These are phyloP conservation scores for Drosophila neonasuta DNA, from an alignment of 2,888 invertebrate genomes.

Conservation along the genomic window DNA sequence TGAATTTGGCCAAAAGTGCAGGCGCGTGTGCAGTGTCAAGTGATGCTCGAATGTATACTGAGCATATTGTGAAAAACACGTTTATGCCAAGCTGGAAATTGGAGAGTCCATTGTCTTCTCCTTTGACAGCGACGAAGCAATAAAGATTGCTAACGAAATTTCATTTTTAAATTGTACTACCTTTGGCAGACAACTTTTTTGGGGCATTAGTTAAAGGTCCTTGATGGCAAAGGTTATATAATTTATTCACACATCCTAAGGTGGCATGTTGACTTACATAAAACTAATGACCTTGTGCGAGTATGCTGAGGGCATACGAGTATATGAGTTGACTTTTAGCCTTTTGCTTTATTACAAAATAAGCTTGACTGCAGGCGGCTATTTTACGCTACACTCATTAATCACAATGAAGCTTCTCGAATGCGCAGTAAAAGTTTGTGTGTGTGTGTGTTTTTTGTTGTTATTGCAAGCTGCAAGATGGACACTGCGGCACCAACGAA, in stretches of 20 bases:
- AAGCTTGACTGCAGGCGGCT: conserved; percentile 14
- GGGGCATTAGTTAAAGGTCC: background rate
- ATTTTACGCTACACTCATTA: conserved; percentile 46
- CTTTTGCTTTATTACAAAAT: conserved; percentile 19
- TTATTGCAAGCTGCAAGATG: conserved; percentile 15
- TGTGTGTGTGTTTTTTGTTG: background rate
- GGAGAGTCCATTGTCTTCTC: background rate
- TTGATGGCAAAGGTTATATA: conserved; percentile 3
- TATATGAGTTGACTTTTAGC: conserved; percentile 18
- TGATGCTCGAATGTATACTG: conserved; percentile 49
- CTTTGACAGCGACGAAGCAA: background rate
- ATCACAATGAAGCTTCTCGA: conserved; percentile 59
- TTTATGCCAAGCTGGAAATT: conserved; percentile 16
- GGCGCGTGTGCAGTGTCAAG: conserved; percentile 41
- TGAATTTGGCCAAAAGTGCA: conserved; percentile 49
- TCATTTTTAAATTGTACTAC: background rate
- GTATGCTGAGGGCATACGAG: background rate
- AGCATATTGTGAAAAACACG: conserved; percentile 30
- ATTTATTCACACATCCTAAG: background rate
- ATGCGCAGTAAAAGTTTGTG: conserved; percentile 29
- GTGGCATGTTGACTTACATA: conserved; percentile 4
- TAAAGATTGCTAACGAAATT: background rate
- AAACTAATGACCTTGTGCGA: conserved; percentile 18
- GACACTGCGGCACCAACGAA: background rate
- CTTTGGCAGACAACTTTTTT: background rate